phyloP scores from a whole-genome alignment of 2,113 vertebrate species.

The Menura novaehollandiae region DNA sequence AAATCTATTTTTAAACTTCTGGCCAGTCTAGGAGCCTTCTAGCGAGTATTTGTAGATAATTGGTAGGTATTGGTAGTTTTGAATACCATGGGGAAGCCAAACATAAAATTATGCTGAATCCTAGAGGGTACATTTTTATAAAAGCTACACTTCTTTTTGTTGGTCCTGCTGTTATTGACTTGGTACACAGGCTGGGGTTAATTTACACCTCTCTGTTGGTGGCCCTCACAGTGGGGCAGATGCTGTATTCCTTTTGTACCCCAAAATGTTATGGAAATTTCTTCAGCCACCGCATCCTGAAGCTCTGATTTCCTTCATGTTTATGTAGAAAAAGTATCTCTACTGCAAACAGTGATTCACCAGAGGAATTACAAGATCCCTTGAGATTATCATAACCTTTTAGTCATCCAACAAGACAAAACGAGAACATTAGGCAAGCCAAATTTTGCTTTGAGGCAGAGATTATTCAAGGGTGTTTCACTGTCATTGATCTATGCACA shows the following conservation, averaged over 20 bases:
- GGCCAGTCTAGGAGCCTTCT: background rate
- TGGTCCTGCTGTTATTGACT: background rate
- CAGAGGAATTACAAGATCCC: background rate
- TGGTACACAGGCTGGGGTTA: background rate
- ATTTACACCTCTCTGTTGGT: background rate
- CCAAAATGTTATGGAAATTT: background rate
- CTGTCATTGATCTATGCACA: background rate
- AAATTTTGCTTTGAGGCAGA: constrained; percentile 38
- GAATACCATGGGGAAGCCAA: background rate
- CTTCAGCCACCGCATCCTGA: background rate
- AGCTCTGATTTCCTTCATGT: background rate
- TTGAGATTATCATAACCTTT: background rate
- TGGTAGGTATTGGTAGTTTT: background rate
- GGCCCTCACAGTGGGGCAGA: background rate
- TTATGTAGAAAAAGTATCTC: background rate
- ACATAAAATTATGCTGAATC: background rate
- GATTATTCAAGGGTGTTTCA: constrained; percentile 23
- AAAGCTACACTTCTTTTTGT: background rate
- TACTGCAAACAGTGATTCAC: background rate
- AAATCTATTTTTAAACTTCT: background rate
- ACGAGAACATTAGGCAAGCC: background rate
- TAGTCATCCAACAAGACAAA: constrained; percentile 25
- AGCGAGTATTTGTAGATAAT: background rate
- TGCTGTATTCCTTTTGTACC: background rate
- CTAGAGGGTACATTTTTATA: background rate